A percentile compares a stretch with the other conserved stretches of the same genome.
Conservation (phyloP, 2,888 invertebrate genomes). For the Cacoxenus indagator region DNA sequence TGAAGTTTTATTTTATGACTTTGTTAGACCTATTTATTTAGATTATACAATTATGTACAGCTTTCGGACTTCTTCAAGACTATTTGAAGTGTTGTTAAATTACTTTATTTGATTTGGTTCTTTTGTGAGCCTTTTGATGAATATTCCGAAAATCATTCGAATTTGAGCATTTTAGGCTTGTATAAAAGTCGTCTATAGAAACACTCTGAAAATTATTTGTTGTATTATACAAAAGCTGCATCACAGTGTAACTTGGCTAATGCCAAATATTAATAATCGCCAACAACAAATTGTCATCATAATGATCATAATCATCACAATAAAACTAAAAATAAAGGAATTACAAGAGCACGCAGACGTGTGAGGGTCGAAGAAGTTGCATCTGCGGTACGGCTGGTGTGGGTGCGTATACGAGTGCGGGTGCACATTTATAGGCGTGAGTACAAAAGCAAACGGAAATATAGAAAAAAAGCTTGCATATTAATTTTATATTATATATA, state of each 20-base stretch:
- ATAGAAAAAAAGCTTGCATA: background rate
- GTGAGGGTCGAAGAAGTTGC: background rate
- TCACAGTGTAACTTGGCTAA: background rate
- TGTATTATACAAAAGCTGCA: background rate
- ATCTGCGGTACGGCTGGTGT: background rate
- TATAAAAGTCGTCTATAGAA: background rate
- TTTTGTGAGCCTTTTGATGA: too few relatives aligned
- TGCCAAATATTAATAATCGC: background rate
- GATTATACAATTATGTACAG: too few relatives aligned
- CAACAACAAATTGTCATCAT: background rate
- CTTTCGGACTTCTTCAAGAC: too few relatives aligned
- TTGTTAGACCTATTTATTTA: too few relatives aligned
- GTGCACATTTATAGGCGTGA: background rate
- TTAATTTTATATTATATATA: background rate
- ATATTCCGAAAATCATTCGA: too few relatives aligned
- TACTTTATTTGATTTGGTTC: too few relatives aligned
- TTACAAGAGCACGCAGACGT: slow-evolving; percentile 1
- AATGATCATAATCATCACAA: background rate
- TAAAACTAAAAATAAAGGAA: slow-evolving; percentile 1
- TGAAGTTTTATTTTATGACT: too few relatives aligned
- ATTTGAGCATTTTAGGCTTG: too few relatives aligned
- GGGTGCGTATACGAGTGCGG: background rate
- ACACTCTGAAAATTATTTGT: background rate
- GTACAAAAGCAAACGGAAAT: background rate
- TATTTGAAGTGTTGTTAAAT: too few relatives aligned